These are phyloP conservation scores for Drosophila nebulosa DNA, from an alignment of 1,140 invertebrate species.

Conservation along the genomic window DNA sequence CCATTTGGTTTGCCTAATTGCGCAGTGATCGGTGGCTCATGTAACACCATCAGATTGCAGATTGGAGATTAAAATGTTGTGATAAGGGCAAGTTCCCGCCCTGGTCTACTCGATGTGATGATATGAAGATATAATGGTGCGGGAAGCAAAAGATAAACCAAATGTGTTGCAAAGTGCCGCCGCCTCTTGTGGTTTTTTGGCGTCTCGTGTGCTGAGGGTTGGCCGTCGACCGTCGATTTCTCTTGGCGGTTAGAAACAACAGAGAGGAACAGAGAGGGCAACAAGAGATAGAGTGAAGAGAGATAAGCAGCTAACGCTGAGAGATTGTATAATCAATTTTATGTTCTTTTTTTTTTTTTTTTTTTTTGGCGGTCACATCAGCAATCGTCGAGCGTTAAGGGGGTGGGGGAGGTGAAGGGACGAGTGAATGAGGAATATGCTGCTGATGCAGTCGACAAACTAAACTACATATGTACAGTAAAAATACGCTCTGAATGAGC, in stretches of 20 bases:
- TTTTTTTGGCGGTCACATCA: constrained; percentile 6
- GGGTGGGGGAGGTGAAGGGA: background rate
- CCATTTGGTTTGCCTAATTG: background rate
- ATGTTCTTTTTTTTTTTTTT: constrained; percentile 8
- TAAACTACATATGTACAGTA: background rate
- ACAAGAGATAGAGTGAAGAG: background rate
- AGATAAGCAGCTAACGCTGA: constrained; percentile 31
- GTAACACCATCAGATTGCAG: constrained; percentile 12
- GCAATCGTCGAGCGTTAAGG: background rate
- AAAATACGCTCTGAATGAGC: background rate
- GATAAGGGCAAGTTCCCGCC: no score
- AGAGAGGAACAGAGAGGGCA: background rate
- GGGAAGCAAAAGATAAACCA: background rate
- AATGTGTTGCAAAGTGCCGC: background rate
- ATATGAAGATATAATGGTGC: background rate
- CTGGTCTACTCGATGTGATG: background rate
- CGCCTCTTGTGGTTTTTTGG: constrained; percentile 31
- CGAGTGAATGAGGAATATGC: constrained; percentile 11
- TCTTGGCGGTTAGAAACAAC: background rate
- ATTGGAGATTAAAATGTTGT: no score
- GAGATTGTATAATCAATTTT: constrained; percentile 44
- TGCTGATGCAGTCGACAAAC: background rate
- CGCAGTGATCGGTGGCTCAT: constrained; percentile 30
- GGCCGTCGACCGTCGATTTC: background rate
- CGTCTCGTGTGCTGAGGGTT: constrained; percentile 73